Evolutionary conservation across 2,888 invertebrate species (phyloP).

Genomic region (Lithophane ornitopus): DNA sequence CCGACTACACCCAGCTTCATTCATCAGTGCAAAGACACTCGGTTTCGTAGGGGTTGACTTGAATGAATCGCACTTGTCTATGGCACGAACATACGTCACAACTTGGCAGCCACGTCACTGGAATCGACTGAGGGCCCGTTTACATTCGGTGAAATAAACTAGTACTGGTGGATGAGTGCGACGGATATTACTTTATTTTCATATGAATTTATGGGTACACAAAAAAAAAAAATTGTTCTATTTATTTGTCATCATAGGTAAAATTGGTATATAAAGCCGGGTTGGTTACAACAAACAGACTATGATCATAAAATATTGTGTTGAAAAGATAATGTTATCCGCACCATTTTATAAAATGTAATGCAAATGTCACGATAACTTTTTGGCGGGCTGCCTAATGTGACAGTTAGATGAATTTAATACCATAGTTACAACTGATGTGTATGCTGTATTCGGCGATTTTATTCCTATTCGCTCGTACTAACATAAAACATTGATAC

Average conservation of each 20-base stretch:
- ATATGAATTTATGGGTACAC: background rate
- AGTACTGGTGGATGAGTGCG: background rate
- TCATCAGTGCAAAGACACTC: constrained; percentile 58
- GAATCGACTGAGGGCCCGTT: constrained; percentile 25
- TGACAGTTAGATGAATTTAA: constrained; percentile 46
- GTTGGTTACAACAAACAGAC: background rate
- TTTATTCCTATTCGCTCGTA: constrained; percentile 16
- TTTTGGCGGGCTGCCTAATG: constrained; percentile 54
- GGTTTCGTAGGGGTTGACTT: constrained; percentile 57
- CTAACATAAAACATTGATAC: too few species aligned
- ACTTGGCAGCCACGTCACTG: constrained; percentile 45
- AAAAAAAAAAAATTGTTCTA: background rate
- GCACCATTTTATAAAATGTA: constrained; percentile 9
- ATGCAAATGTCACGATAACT: constrained; percentile 38
- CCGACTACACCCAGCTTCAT: constrained; percentile 42
- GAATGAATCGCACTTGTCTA: constrained; percentile 55
- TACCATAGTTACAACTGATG: constrained; percentile 13
- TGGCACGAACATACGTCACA: constrained; percentile 48
- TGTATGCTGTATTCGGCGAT: background rate
- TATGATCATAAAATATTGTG: background rate
- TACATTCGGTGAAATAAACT: background rate
- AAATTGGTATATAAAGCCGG: background rate
- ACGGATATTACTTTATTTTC: background rate
- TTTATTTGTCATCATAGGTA: background rate
- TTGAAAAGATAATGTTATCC: constrained; percentile 35